phyloP scores from a whole-genome alignment of 2,888 invertebrate species.

The Epistrophe grossulariae region DNA sequence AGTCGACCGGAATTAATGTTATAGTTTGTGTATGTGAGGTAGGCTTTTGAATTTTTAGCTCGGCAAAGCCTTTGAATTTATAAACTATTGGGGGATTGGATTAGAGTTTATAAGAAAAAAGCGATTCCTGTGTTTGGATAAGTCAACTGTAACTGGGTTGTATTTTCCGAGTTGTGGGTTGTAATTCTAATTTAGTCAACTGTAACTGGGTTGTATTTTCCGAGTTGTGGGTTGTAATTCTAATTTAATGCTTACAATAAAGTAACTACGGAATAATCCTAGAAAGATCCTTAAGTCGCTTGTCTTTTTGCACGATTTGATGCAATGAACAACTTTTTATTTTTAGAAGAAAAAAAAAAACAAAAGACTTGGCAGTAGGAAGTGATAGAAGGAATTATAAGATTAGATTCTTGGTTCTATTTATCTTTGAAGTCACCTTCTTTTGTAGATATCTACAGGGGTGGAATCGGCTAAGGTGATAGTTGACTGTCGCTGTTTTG shows the following conservation, averaged over 20 bases:
- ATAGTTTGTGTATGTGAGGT: not conserved
- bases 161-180: not conserved
- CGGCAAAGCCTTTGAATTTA: constrained; percentile 10
- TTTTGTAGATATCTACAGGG: too few species aligned
- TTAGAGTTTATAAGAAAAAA: constrained; percentile 7
- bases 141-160: not conserved
- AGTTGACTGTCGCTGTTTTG: too few species aligned
- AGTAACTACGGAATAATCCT: not conserved
- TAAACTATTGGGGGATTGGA: constrained; percentile 11
- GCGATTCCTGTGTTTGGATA: constrained; percentile 11
- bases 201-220: not conserved
- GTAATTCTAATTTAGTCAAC: constrained; percentile 7
- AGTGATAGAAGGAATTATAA: too few species aligned
- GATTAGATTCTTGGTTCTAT: too few species aligned
- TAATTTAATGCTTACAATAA: not conserved
- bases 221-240: not conserved
- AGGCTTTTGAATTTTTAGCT: constrained; percentile 22
- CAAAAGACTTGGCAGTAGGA: too few species aligned
- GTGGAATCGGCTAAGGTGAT: too few species aligned
- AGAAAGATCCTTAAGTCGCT: not conserved
- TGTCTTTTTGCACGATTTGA: not conserved
- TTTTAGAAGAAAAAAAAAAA: too few species aligned
- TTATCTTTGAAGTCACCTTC: too few species aligned
- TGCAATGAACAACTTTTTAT: not conserved
- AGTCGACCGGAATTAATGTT: constrained; percentile 8